A percentile compares a stretch with the other conserved stretches of the same genome.
Evolutionary conservation across 2,113 vertebrate species (phyloP).

Genomic region (Scytalopus superciliaris): DNA sequence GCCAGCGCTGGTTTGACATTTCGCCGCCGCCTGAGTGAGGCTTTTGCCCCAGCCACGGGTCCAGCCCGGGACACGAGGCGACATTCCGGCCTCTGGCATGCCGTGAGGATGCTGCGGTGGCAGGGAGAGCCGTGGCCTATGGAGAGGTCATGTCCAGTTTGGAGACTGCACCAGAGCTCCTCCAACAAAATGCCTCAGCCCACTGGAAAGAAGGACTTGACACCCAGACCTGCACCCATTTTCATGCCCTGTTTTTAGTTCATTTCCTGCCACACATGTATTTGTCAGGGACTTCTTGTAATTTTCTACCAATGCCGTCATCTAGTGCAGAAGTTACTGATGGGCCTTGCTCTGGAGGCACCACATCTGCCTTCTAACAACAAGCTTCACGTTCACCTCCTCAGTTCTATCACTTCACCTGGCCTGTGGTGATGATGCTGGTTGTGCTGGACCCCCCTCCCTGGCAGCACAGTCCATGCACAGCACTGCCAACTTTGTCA

Average conservation of each 20-base stretch:
- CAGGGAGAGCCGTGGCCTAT: neutral
- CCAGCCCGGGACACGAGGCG: neutral
- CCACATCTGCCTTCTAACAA: neutral
- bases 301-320: neutral
- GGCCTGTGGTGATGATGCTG: neutral
- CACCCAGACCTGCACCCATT: neutral
- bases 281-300: neutral
- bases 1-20: rapidly evolving
- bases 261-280: neutral
- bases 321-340: neutral
- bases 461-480: neutral
- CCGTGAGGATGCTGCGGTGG: neutral
- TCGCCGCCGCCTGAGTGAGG: neutral
- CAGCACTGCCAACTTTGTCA: conserved; percentile 26
- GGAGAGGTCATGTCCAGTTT: neutral
- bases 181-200: neutral
- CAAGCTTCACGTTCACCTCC: neutral
- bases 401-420: neutral
- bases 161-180: neutral
- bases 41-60: neutral
- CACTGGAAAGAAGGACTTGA: rapidly evolving
- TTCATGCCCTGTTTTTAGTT: neutral
- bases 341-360: neutral
- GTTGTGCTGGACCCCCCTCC: neutral
- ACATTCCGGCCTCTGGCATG: neutral